Percentiles rank a stretch among this genome's conserved stretches.
Evolutionary conservation across 2,797 vertebrate genomes (phyloP).

Genomic region (Mus caroli): DNA sequence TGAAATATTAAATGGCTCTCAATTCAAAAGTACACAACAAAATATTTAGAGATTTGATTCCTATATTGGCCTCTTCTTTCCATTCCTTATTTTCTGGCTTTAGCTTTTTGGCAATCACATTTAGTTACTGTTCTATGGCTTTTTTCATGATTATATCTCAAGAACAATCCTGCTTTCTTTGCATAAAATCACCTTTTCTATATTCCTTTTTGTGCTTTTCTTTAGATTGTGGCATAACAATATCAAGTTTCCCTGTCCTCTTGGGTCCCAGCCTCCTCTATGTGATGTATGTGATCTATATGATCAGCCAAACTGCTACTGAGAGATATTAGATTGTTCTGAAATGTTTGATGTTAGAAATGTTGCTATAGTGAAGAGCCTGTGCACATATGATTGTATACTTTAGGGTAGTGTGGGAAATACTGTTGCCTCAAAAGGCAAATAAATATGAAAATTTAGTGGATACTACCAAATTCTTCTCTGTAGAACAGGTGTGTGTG

Average conservation of each 20-base stretch:
- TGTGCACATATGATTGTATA: neutral
- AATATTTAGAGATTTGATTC: conserved; percentile 53
- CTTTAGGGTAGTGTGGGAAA: neutral
- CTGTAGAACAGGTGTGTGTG: neutral
- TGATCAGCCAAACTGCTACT: neutral
- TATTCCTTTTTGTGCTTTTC: neutral
- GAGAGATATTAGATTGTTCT: neutral
- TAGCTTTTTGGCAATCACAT: neutral
- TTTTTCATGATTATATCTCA: neutral
- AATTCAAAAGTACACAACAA: conserved; percentile 51
- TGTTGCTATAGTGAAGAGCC: neutral
- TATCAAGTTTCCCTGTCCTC: neutral
- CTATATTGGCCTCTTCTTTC: neutral
- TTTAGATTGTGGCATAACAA: neutral
- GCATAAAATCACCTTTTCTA: neutral
- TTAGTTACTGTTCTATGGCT: conserved; percentile 46
- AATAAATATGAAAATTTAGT: conserved; percentile 4
- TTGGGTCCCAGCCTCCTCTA: neutral
- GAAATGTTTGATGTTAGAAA: neutral
- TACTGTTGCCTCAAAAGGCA: neutral
- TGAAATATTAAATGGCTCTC: conserved; percentile 67
- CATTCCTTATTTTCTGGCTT: neutral
- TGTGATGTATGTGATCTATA: neutral
- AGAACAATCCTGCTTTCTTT: neutral
- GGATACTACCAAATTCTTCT: conserved; percentile 19